These are phyloP conservation scores for Geotrupes spiniger DNA, from an alignment of 2,888 invertebrate genomes.

Conservation along the genomic window DNA sequence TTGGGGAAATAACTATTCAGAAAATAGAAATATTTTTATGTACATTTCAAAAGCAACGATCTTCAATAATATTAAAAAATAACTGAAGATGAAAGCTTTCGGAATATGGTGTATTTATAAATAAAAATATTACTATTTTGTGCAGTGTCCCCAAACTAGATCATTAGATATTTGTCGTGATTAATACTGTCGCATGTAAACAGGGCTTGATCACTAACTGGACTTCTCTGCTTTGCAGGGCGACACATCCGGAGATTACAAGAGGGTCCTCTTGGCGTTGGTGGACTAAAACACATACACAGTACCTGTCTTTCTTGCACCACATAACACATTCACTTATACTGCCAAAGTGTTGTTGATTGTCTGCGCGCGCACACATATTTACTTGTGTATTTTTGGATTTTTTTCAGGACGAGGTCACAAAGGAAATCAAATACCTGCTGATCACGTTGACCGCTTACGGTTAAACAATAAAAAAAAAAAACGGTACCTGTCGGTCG, in stretches of 20 bases:
- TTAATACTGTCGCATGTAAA: not conserved
- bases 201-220: conserved; percentile 15
- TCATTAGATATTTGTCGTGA: too few relatives aligned
- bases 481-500: conserved; percentile 9
- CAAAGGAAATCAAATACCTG: conserved; percentile 63
- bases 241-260: conserved; percentile 93
- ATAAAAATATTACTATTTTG: too few relatives aligned
- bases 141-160: too few relatives aligned
- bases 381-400: conserved; percentile 20
- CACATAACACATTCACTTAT: conserved; percentile 23
- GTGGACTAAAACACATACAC: conserved; percentile 59
- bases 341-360: conserved; percentile 37
- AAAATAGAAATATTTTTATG: too few relatives aligned
- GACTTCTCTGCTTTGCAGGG: conserved; percentile 63
- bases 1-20: too few relatives aligned
- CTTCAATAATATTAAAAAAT: too few relatives aligned
- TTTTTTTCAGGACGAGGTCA: conserved; percentile 67
- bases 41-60: too few relatives aligned
- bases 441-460: conserved; percentile 57
- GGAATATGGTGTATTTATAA: too few relatives aligned
- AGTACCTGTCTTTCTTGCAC: conserved; percentile 34
- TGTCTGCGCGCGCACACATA: conserved; percentile 12
- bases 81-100: too few relatives aligned
- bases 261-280: conserved; percentile 82
- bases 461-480: conserved; percentile 32